Conservation (phyloP, 2,888 invertebrate genomes). For the Caenorhabditis wallacei region DNA sequence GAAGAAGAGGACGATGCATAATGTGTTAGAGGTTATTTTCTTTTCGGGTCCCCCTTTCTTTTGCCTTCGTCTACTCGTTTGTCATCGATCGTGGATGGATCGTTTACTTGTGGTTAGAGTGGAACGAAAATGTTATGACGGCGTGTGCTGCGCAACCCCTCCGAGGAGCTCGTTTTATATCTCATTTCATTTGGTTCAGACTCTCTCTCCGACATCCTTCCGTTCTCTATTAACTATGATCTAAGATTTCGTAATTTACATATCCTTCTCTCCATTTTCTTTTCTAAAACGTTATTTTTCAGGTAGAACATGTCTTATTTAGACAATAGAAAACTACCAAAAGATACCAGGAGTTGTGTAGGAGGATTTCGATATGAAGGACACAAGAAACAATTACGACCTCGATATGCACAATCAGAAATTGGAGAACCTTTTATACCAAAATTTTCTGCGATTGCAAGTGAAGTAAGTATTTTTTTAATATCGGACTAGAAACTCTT, state of each 20-base stretch:
- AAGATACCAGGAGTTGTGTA: conserved; percentile 65
- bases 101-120: conserved; percentile 54
- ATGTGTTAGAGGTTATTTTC: conserved; percentile 63
- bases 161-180: conserved; percentile 45
- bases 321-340: conserved; percentile 49
- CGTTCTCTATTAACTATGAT: conserved; percentile 14
- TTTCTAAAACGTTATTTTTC: conserved; percentile 17
- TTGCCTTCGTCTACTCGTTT: conserved; percentile 29
- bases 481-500: neutral
- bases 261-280: conserved; percentile 1
- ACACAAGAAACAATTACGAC: conserved; percentile 52
- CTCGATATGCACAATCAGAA: conserved; percentile 75
- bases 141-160: conserved; percentile 45
- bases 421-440: conserved; percentile 76
- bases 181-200: conserved; percentile 31
- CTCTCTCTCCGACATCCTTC: neutral
- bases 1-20: conserved; percentile 55
- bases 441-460: conserved; percentile 77
- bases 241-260: conserved; percentile 9
- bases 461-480: conserved; percentile 66
- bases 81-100: conserved; percentile 59
- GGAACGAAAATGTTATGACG: conserved; percentile 42
- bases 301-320: conserved; percentile 43
- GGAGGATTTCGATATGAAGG: conserved; percentile 64
- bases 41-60: conserved; percentile 46